Evolutionary conservation across 2,888 invertebrate genomes (phyloP).

Genomic region (Arge pagana): DNA sequence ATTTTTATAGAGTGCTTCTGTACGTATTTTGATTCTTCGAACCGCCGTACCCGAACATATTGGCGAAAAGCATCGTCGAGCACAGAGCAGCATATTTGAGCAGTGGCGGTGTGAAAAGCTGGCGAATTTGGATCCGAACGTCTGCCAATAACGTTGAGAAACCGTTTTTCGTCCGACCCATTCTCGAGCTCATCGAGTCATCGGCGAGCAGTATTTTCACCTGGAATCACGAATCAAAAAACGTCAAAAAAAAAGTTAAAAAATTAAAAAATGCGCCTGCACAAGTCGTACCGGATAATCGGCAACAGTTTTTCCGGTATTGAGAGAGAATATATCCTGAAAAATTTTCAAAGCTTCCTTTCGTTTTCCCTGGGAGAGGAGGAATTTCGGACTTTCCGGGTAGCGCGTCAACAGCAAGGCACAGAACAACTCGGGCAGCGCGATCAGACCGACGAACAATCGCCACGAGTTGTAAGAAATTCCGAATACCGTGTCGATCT

Average conservation of each 20-base stretch:
- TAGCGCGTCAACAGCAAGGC: slow-evolving; percentile 64
- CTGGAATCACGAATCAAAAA: slow-evolving; percentile 36
- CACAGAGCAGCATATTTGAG: slow-evolving; percentile 63
- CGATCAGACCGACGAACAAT: slow-evolving; percentile 69
- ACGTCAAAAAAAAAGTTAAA: background rate
- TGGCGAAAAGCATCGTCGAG: slow-evolving; percentile 68
- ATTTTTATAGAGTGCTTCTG: background rate
- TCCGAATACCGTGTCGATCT: slow-evolving; percentile 43
- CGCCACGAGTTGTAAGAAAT: slow-evolving; percentile 76
- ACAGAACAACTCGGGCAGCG: slow-evolving; percentile 68
- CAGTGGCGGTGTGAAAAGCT: slow-evolving; percentile 63
- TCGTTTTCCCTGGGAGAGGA: slow-evolving; percentile 66
- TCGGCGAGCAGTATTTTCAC: slow-evolving; percentile 35
- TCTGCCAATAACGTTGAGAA: slow-evolving; percentile 57
- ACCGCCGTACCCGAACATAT: slow-evolving; percentile 72
- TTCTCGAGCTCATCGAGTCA: background rate
- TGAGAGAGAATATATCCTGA: slow-evolving; percentile 64
- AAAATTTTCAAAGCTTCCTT: slow-evolving; percentile 67
- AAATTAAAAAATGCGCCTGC: background rate
- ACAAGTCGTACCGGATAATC: slow-evolving; percentile 62
- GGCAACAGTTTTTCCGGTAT: slow-evolving; percentile 58
- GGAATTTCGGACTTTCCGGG: slow-evolving; percentile 82
- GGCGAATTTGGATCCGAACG: slow-evolving; percentile 64
- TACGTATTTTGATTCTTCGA: too few species aligned
- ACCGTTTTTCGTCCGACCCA: slow-evolving; percentile 17